Percentiles rank a stretch among this genome's conserved stretches.
These are phyloP conservation scores for Pterostichus madidus DNA, from an alignment of 2,888 invertebrate species.

Conservation along the genomic window DNA sequence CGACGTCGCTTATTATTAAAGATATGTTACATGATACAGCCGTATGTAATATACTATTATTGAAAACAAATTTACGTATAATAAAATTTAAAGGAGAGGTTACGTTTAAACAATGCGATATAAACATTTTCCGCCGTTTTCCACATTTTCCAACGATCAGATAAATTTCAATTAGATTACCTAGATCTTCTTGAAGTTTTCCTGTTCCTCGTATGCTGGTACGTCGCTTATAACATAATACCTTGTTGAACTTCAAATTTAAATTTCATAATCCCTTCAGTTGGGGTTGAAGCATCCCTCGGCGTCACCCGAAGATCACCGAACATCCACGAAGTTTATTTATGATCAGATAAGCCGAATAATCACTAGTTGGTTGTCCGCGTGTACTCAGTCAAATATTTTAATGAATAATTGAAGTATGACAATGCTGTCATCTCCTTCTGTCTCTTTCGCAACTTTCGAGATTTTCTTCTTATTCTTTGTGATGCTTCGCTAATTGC, in stretches of 20 bases:
- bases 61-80: too few species aligned
- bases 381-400: constrained; percentile 1
- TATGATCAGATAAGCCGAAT: constrained; percentile 24
- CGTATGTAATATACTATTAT: too few species aligned
- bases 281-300: background rate
- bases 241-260: constrained; percentile 50
- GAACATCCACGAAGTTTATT: constrained; percentile 40
- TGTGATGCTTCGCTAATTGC: constrained; percentile 56
- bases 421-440: constrained; percentile 42
- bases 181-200: constrained; percentile 17
- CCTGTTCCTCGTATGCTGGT: constrained; percentile 43
- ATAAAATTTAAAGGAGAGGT: too few species aligned
- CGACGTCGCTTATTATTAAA: too few species aligned
- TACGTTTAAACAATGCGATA: too few species aligned
- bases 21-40: too few species aligned
- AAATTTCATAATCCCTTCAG: constrained; percentile 46
- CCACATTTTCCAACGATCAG: constrained; percentile 39
- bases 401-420: constrained; percentile 52
- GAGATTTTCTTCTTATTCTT: constrained; percentile 52
- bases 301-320: constrained; percentile 20
- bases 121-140: background rate
- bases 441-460: constrained; percentile 24
- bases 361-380: constrained; percentile 10
- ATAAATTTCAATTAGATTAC: constrained; percentile 46
- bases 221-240: constrained; percentile 54